These are phyloP conservation scores for Andrena dorsata DNA, from an alignment of 2,888 invertebrate species.

Conservation along the genomic window DNA sequence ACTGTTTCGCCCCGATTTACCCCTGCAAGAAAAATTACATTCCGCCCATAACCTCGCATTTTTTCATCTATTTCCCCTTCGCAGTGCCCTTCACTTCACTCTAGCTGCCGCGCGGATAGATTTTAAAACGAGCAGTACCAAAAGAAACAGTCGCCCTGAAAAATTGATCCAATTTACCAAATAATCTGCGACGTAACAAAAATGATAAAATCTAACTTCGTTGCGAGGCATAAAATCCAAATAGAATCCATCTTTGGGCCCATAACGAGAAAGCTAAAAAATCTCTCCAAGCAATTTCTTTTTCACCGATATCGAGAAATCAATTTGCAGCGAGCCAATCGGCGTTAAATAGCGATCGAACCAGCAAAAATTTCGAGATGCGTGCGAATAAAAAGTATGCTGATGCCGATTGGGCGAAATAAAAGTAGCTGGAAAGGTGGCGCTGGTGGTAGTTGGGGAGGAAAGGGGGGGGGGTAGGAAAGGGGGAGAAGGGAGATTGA, in stretches of 20 bases:
- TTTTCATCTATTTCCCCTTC: constrained; percentile 51
- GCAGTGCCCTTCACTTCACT: constrained; percentile 32
- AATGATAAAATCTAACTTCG: background rate
- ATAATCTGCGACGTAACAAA: constrained; percentile 1
- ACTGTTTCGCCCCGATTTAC: constrained; percentile 58
- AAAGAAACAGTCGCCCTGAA: background rate
- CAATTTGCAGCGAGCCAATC: background rate
- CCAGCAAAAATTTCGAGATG: no score
- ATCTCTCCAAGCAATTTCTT: background rate
- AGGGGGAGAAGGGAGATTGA: constrained; percentile 79
- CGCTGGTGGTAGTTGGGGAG: constrained; percentile 60
- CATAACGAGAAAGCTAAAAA: background rate
- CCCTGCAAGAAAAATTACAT: constrained; percentile 58
- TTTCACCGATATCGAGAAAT: background rate
- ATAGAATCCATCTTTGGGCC: background rate
- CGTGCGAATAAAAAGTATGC: background rate
- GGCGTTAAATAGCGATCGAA: no score
- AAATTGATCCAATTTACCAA: constrained; percentile 26
- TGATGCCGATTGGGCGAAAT: constrained; percentile 8
- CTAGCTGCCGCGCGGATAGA: constrained; percentile 21
- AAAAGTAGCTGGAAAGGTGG: constrained; percentile 51
- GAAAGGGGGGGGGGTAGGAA: constrained; percentile 58
- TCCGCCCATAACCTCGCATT: constrained; percentile 59
- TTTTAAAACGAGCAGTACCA: constrained; percentile 41
- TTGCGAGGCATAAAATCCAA: background rate